Base-by-base conservation (phyloP, 2,888 invertebrate species). In the Trisateles emortualis region DNA sequence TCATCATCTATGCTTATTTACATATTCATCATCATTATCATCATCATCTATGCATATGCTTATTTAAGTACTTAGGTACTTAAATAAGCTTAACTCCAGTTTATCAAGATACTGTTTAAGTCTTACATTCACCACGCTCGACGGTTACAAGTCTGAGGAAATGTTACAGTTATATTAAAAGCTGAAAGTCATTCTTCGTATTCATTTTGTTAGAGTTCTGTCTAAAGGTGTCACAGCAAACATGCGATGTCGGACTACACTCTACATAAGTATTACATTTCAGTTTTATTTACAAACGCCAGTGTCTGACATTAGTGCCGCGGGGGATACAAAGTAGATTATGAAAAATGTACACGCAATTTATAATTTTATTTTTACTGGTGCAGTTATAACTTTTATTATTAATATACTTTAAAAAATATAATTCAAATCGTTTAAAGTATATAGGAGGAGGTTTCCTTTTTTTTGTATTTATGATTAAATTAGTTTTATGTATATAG, bases 211-310 rank as follows among this genome's bases (percentile, higher is more conserved):
- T 16, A 10, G 11, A 35, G 11, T 4, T 30, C 56, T 46, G 56
- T 52, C 49, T 32, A 8, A 41, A 26, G 39, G 43, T 47, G 55
- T 19, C 59, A n/a, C n/a, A 29, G 10, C 9, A 29, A 29, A 29
- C 29, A 10, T 24, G 24, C 10, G 10, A 29, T 29, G 29, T 29
- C 29, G n/a, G 29, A 3, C 29, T 29, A 3, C 29, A 29, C 29
- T 29, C 10, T 29, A n/a, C n/a, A n/a, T n/a, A 29, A 29, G 29
- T 29, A 29, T 29, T 29, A 8, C 10, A 29, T 29, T 29, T 29
- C 29, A 24, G 24, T 24, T 24, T 24, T 24, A 29, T 29, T 29
- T 29, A 29, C 29, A 29, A 29, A 10, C 0, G 1, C 9, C 10
- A 0, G 10, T 29, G 9, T 9, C 29, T n/a, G 29, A 9, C 29